A percentile compares a stretch with the other conserved stretches of the same genome.
phyloP scores from a whole-genome alignment of 2,888 invertebrate species.

The Entomobrya proxima region DNA sequence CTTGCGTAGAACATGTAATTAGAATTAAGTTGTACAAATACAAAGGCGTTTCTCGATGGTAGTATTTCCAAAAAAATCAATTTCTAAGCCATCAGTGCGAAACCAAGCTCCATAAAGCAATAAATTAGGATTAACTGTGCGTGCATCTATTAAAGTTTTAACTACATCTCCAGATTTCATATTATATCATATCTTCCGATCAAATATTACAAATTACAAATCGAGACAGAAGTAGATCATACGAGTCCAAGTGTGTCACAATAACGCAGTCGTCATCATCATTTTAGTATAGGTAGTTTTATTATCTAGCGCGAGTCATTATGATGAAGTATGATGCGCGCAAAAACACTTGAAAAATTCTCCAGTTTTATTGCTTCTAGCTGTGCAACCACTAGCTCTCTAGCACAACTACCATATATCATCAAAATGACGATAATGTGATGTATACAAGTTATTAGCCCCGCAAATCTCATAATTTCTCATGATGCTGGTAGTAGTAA shows the following conservation, averaged over 20 bases:
- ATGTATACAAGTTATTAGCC: neutral
- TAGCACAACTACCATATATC: neutral
- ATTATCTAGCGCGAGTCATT: neutral
- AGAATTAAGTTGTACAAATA: no score
- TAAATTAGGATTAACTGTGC: neutral
- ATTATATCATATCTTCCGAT: no score
- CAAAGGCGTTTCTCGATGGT: no score
- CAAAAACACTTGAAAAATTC: conserved; percentile 19
- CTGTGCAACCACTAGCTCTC: neutral
- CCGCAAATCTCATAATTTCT: no score
- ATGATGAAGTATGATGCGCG: neutral
- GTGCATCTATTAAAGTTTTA: no score
- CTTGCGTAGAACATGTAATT: neutral
- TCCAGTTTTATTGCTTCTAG: conserved; percentile 15
- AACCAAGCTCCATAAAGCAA: no score
- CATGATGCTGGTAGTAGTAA: no score
- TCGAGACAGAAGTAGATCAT: no score
- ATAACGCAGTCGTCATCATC: neutral
- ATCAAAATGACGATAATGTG: neutral
- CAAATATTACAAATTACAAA: no score
- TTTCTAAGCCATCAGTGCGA: no score
- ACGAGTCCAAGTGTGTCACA: neutral
- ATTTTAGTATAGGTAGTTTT: neutral
- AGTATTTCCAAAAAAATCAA: no score
- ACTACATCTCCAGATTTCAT: no score